Evolutionary conservation across 2,113 vertebrate genomes (phyloP), one percentile per base, ranked within the genome.

Genomic region (Orycteropus afer): DNA sequence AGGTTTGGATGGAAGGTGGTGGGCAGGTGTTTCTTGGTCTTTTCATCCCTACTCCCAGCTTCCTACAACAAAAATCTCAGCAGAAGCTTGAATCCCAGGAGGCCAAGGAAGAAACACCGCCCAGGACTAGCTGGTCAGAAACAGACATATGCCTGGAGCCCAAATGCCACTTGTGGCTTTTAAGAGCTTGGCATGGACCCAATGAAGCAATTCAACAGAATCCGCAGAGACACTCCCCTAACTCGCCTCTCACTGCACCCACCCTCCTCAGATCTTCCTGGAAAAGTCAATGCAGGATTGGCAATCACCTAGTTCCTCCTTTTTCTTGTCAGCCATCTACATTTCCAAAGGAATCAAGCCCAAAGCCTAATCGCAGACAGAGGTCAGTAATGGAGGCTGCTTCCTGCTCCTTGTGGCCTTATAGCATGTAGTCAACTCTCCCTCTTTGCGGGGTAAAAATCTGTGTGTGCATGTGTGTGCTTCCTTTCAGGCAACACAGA

Each of bases 121-220:
- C 29, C 53, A 73, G 77, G 67, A 27, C 83, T 61, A 61, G 83
- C 51, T 86, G 84, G 69, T 76, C 87, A 74, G 90, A 29, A 80
- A 80, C 51, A 85, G 87, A 93, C 17, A 81, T 53, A 51, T 27
- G 77, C 40, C 78, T 63, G 73, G 73, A 73, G 71, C 74, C 89
- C 71, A 57, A 85, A 86, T 32, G 84, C 29, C 51, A 74, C 86
- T 65, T 2, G 11, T 51, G 55, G 59, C 84, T 89, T 92, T 94
- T 89, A 91, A 94, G 91, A 93, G 87, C 45, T 96, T 96, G 87
- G 96, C 93, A 90, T 45, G n/a, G 90, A 80, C 86, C 91, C 71
- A 96, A 23, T 55, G 63, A 77, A 93, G 76, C 80, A 81, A 90
- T 81, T 86, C 86, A 45, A n/a, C 8, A 1, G 57, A 94, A 63